A percentile compares a stretch with the other conserved stretches of the same genome.
phyloP scores from a whole-genome alignment of 92 coral and sea anemone species.

The Diadumene lineata region DNA sequence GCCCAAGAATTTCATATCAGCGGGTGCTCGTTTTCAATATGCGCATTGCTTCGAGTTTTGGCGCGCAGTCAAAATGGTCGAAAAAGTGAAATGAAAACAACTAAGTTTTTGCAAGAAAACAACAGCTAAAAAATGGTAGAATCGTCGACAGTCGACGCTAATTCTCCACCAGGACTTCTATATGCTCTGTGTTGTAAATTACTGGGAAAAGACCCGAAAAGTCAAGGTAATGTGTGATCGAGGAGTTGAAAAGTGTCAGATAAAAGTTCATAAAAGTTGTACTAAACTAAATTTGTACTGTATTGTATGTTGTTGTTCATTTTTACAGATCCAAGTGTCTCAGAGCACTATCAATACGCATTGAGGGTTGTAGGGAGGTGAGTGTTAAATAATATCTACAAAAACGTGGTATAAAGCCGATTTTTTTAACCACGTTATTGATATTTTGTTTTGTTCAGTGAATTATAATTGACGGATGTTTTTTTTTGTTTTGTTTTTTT shows the following conservation, averaged over 20 bases:
- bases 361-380: conserved; percentile 91
- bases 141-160: conserved; percentile 56
- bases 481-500: neutral
- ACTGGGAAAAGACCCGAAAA: conserved; percentile 60
- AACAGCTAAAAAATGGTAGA: conserved; percentile 56
- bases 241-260: no score
- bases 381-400: no score
- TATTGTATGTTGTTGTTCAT: no score
- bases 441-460: no score
- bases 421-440: no score
- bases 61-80: conserved; percentile 47
- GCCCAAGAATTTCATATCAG: conserved; percentile 11
- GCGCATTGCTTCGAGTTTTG: conserved; percentile 34
- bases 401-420: neutral
- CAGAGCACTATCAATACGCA: conserved; percentile 90
- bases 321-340: conserved; percentile 60
- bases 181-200: conserved; percentile 72
- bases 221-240: conserved; percentile 57
- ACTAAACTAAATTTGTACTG: no score
- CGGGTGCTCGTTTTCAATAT: conserved; percentile 14
- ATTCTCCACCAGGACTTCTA: conserved; percentile 74
- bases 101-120: neutral
- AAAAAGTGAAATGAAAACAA: conserved; percentile 5
- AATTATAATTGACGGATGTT: no score
- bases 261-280: no score